Conservation (phyloP, 2,113 vertebrate species). For the Saimiri boliviensis region DNA sequence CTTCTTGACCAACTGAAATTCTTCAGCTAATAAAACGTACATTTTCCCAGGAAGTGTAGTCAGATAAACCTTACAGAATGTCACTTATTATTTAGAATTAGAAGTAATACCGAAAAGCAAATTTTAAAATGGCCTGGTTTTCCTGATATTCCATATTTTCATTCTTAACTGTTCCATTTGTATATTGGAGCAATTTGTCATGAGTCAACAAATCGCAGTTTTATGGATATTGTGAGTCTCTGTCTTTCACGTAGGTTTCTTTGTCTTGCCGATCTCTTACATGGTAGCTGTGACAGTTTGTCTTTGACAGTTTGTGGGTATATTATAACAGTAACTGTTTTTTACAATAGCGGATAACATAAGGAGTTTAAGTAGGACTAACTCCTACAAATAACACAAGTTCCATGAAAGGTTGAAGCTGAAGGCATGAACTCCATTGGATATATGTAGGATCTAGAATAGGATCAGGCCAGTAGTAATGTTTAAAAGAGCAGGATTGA, state of each 20-base stretch:
- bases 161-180: not conserved
- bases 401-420: not conserved
- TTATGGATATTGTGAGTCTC: not conserved
- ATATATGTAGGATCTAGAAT: not conserved
- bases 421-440: not conserved
- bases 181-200: not conserved
- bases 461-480: not conserved
- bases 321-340: not conserved
- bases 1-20: not conserved
- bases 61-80: not conserved
- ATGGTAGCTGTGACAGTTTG: not conserved
- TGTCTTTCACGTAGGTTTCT: not conserved
- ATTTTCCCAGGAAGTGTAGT: not conserved
- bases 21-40: not conserved
- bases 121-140: not conserved
- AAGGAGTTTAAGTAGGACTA: not conserved
- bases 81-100: not conserved
- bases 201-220: not conserved
- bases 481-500: not conserved
- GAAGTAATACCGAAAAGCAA: not conserved
- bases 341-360: not conserved
- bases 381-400: not conserved
- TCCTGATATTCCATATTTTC: not conserved
- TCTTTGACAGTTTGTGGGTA: not conserved
- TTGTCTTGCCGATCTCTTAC: not conserved